Conservation (phyloP, 1,140 invertebrate species). For the Lepidotrigona ventralis region DNA sequence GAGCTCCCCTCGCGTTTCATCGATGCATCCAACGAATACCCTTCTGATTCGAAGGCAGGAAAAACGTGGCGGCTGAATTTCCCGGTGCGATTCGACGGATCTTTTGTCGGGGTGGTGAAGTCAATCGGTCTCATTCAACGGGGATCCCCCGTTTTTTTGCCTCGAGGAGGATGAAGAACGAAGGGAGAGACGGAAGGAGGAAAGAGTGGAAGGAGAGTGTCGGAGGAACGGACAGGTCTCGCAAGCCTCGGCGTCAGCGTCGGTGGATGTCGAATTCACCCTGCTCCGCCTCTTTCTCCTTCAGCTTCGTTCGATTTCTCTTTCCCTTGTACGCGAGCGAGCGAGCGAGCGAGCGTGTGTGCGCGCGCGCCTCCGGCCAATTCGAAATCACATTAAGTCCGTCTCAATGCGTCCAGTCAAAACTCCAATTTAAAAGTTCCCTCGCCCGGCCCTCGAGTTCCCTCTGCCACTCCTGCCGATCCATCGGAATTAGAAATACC, state of each 20-base stretch:
- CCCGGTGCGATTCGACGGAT: conserved; percentile 58
- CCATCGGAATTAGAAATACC: conserved; percentile 66
- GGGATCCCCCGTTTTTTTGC: conserved; percentile 62
- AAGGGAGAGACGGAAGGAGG: neutral
- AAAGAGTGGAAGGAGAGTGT: conserved; percentile 13
- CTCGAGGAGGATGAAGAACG: conserved; percentile 31
- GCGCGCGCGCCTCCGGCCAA: conserved; percentile 60
- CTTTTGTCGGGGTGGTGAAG: conserved; percentile 65
- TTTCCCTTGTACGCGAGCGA: conserved; percentile 27
- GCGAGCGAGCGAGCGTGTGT: too few relatives aligned
- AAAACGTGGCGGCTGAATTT: conserved; percentile 59
- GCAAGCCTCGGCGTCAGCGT: conserved; percentile 46
- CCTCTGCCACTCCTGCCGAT: conserved; percentile 3
- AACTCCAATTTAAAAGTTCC: conserved; percentile 78
- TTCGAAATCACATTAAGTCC: conserved; percentile 76
- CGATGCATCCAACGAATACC: neutral
- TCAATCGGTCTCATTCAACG: conserved; percentile 69
- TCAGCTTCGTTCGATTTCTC: conserved; percentile 46
- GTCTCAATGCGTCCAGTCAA: conserved; percentile 75
- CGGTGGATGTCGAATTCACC: conserved; percentile 58
- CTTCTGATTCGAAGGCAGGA: conserved; percentile 33
- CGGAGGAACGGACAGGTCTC: conserved; percentile 38
- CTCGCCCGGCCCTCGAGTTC: conserved; percentile 28
- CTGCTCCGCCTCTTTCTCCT: conserved; percentile 18
- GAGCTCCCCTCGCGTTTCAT: neutral